Evolutionary conservation across 2,888 invertebrate species (phyloP), one percentile per base, ranked within the genome.

Genomic region (Stictocephala bisonia): DNA sequence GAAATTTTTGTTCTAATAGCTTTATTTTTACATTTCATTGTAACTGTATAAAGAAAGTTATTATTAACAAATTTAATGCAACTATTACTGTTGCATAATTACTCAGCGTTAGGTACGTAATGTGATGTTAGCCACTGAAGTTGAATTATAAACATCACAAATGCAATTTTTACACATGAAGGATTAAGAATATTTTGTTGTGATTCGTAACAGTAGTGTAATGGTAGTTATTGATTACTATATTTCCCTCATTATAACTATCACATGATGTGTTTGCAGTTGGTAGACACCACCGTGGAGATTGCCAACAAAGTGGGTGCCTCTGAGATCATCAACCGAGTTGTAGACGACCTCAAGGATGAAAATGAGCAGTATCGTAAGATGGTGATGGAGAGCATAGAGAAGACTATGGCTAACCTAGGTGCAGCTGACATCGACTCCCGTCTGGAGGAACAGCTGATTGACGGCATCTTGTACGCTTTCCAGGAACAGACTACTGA

Each of bases 321-420:
- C 3, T 97, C 98, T 0, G 99, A 99, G 87, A 99, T 99, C 77
- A 96, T 99, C 75, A 97, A 96, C 84, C 89, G 99, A 77, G 96
- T 99, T 53, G 99, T 99, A 0, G 99, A 99, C 81, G 99, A 99
- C 85, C 86, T 99, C 72, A 99, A 99, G 85, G 99, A 99, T 83
- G 99, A 99, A 85, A 98, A 99, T 83, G 99, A 99, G 84, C 97
- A 98, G 83, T 99, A 99, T 85, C 89, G 99, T 75, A 99, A 99
- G 87, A 99, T 99, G 99, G 99, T 99, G 1, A 99, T 99, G 97
- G 99, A 99, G 85, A 99, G 98, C 0, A 99, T 99, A 73, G 99
- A 99, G 83, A 99, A 99, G 85, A 97, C 98, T 73, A 95, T 99
- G 90, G 96, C 95, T 2, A 97, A 97, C 85, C 87, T 99, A 75